These are phyloP conservation scores for Scophthalmus maximus DNA, from an alignment of 2,113 vertebrate genomes.

Conservation along the genomic window DNA sequence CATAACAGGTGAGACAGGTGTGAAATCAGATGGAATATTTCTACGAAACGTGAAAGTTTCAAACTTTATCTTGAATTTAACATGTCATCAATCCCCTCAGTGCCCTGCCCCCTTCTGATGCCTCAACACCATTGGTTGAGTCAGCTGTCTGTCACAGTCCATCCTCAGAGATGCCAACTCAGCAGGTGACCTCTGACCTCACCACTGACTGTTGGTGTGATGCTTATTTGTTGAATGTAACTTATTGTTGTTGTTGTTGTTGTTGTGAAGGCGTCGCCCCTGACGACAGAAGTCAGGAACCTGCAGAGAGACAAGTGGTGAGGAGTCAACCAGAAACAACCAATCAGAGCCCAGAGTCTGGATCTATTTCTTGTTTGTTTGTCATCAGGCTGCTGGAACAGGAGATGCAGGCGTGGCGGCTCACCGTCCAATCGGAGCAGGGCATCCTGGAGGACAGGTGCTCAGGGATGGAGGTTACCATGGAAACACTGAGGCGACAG, in stretches of 20 bases:
- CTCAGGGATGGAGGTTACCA: slow-evolving; percentile 81
- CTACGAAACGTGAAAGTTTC: too few relatives aligned
- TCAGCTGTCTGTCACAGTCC: background rate
- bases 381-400: slow-evolving; percentile 83
- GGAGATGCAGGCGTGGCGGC: slow-evolving; percentile 80
- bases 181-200: slow-evolving; percentile 62
- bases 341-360: background rate
- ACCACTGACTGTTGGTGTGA: background rate
- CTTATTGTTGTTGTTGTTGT: background rate
- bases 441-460: slow-evolving; percentile 82
- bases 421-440: slow-evolving; percentile 81
- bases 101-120: slow-evolving; percentile 8
- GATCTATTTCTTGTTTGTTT: background rate
- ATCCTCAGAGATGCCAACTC: slow-evolving; percentile 64
- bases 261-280: slow-evolving; percentile 35
- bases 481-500: slow-evolving; percentile 79
- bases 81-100: too few relatives aligned
- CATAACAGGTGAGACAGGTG: slow-evolving; percentile 32
- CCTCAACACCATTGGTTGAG: background rate
- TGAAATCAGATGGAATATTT: too few relatives aligned
- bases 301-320: slow-evolving; percentile 81
- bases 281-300: slow-evolving; percentile 69
- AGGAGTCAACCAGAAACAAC: background rate
- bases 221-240: background rate
- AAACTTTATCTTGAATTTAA: background rate